A percentile compares a stretch with the other conserved stretches of the same genome.
Conservation (phyloP, 2,113 vertebrate species). For the Cairina moschata region DNA sequence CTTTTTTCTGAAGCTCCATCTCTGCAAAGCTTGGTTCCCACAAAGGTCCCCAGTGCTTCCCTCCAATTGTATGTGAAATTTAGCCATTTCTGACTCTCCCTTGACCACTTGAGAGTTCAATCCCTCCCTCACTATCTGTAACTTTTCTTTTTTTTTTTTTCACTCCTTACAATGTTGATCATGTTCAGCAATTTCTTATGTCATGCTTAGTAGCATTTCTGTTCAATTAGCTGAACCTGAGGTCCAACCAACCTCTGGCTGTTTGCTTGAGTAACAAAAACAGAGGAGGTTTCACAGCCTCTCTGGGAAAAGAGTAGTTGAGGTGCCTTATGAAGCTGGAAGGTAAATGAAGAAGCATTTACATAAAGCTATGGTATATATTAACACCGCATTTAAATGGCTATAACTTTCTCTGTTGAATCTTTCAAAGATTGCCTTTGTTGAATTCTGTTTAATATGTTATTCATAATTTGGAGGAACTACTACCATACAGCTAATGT, state of each 20-base stretch:
- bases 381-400: not conserved
- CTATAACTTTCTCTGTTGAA: not conserved
- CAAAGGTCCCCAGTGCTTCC: not conserved
- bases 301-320: too few relatives aligned
- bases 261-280: not conserved
- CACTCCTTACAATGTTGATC: not conserved
- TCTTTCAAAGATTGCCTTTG: not conserved
- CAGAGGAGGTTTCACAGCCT: too few relatives aligned
- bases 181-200: not conserved
- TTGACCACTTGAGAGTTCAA: not conserved
- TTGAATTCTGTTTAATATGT: not conserved
- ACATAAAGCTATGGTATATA: too few relatives aligned
- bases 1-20: not conserved
- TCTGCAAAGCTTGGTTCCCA: not conserved
- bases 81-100: accelerated
- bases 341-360: not conserved
- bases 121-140: not conserved
- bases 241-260: not conserved
- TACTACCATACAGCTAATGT: not conserved
- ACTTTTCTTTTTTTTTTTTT: not conserved
- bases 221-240: not conserved
- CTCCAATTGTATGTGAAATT: not conserved
- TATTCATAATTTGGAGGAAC: not conserved
- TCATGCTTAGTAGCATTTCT: not conserved
- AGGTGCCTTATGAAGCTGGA: not conserved